Percentiles rank a stretch among this genome's conserved stretches.
These are phyloP conservation scores for Machimus atricapillus DNA, from an alignment of 2,888 invertebrate species.

Conservation along the genomic window DNA sequence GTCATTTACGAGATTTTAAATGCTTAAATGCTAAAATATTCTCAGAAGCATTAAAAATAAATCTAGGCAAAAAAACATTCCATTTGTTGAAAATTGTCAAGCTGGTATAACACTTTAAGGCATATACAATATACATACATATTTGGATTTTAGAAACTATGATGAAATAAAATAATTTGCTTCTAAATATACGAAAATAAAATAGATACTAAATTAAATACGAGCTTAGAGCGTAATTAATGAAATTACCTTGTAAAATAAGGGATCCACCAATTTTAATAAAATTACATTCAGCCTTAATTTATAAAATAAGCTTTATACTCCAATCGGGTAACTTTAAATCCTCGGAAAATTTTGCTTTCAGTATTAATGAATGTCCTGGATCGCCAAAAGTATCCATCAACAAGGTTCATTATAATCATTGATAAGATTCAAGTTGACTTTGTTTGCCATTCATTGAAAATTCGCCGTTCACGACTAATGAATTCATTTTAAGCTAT, in stretches of 20 bases:
- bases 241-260: background rate
- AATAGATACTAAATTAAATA: background rate
- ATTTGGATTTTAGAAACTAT: background rate
- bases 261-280: background rate
- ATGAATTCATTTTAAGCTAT: background rate
- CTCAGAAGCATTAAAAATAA: too few species aligned
- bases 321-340: background rate
- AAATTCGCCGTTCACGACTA: background rate
- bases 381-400: background rate
- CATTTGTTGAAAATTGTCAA: too few species aligned
- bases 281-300: background rate
- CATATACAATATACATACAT: too few species aligned
- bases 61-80: too few species aligned
- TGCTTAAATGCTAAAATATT: too few species aligned
- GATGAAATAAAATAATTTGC: background rate
- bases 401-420: background rate
- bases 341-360: background rate
- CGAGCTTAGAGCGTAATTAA: background rate
- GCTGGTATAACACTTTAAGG: too few species aligned
- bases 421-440: background rate
- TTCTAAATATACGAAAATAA: background rate
- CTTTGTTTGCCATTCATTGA: background rate
- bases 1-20: too few species aligned
- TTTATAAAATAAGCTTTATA: background rate
- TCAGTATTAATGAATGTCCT: background rate